These are phyloP conservation scores for Choreutis nemorana DNA, from an alignment of 2,888 invertebrate species.

Conservation along the genomic window DNA sequence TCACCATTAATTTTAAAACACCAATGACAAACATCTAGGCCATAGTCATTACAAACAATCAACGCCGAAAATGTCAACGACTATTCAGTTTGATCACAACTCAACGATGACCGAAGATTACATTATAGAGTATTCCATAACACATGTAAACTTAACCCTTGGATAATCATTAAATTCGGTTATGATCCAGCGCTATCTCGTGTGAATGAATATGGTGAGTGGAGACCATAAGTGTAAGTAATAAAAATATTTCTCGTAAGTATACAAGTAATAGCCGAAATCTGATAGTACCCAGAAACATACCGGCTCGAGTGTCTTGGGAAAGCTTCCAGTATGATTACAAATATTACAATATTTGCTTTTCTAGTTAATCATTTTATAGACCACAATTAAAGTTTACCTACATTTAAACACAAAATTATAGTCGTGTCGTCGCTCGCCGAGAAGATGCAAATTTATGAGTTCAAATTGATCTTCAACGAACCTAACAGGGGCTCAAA, in stretches of 20 bases:
- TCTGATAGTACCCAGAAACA: slow-evolving; percentile 15
- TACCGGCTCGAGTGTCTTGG: slow-evolving; percentile 17
- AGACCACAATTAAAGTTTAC: too few relatives aligned
- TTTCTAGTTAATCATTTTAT: too few relatives aligned
- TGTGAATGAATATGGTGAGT: slow-evolving; percentile 50
- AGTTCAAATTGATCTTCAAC: slow-evolving; percentile 15
- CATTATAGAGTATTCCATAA: too few relatives aligned
- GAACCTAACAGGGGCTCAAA: slow-evolving; percentile 47
- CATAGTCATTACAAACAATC: slow-evolving; percentile 51
- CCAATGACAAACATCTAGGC: slow-evolving; percentile 35
- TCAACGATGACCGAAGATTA: too few relatives aligned
- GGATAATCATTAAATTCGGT: slow-evolving; percentile 32
- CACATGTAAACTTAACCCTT: too few relatives aligned
- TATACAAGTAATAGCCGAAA: slow-evolving; percentile 15
- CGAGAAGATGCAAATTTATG: too few relatives aligned
- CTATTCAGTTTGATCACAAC: too few relatives aligned
- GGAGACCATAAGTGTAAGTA: slow-evolving; percentile 35
- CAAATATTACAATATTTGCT: too few relatives aligned
- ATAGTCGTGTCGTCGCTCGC: too few relatives aligned
- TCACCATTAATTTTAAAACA: slow-evolving; percentile 10
- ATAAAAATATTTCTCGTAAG: slow-evolving; percentile 42
- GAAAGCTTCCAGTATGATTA: slow-evolving; percentile 11
- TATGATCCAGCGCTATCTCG: slow-evolving; percentile 39
- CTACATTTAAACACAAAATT: too few relatives aligned
- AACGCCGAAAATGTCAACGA: slow-evolving; percentile 34